Conservation (phyloP, 2,888 invertebrate genomes). For the Xestobium rufovillosum region DNA sequence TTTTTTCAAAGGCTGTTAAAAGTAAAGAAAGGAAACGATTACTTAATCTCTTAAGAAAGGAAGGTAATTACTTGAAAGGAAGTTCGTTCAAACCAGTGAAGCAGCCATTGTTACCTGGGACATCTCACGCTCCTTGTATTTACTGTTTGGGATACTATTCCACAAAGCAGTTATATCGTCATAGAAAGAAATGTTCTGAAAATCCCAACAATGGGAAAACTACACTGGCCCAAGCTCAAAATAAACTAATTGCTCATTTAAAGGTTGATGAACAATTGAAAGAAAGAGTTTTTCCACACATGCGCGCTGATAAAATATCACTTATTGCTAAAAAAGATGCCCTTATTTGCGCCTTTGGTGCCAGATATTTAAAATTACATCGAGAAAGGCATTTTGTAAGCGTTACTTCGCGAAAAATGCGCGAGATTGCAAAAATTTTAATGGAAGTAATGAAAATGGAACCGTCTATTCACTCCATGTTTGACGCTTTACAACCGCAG, state of each 20-base stretch:
- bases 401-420: constrained; percentile 4
- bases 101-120: not conserved
- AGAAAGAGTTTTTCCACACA: constrained; percentile 2
- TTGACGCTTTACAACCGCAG: constrained; percentile 6
- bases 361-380: constrained; percentile 6
- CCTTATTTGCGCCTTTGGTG: not conserved
- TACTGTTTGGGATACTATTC: constrained; percentile 18
- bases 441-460: not conserved
- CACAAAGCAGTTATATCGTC: constrained; percentile 15
- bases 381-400: constrained; percentile 7
- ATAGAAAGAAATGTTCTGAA: constrained; percentile 15
- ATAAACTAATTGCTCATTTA: not conserved
- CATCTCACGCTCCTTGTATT: constrained; percentile 11
- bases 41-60: constrained; percentile 9
- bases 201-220: constrained; percentile 3
- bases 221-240: constrained; percentile 3
- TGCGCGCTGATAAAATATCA: constrained; percentile 2
- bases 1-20: constrained; percentile 8
- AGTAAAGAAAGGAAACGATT: constrained; percentile 11
- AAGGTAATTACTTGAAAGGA: constrained; percentile 12
- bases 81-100: constrained; percentile 9
- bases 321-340: constrained; percentile 4
- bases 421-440: constrained; percentile 2
- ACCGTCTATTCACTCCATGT: not conserved
- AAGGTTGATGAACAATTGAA: constrained; percentile 3